A percentile compares a stretch with the other conserved stretches of the same genome.
These are phyloP conservation scores for Sphecodes monilicornis DNA, from an alignment of 2,888 invertebrate genomes.

Conservation along the genomic window DNA sequence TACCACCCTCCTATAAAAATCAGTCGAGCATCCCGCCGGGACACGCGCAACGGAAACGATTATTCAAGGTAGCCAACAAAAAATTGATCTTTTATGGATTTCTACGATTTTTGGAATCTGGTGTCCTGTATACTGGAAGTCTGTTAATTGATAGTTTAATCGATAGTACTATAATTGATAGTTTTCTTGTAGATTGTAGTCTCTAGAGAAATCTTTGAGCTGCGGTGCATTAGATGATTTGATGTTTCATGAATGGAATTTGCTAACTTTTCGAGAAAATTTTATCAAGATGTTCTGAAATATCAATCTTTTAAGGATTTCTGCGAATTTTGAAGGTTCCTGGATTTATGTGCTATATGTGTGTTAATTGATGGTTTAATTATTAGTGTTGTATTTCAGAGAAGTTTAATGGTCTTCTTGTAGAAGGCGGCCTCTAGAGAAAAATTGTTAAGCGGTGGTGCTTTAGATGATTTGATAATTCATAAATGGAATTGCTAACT, in stretches of 20 bases:
- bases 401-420: not conserved
- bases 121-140: too few relatives aligned
- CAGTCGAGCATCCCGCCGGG: slow-evolving; percentile 21
- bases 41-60: slow-evolving; percentile 9
- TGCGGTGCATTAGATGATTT: too few relatives aligned
- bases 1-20: slow-evolving; percentile 6
- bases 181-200: too few relatives aligned
- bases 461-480: not conserved
- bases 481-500: not conserved
- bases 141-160: too few relatives aligned
- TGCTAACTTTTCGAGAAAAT: too few relatives aligned
- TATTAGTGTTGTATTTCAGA: not conserved
- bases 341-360: not conserved
- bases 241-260: too few relatives aligned
- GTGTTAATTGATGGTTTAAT: too few relatives aligned
- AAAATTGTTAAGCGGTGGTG: not conserved
- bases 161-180: too few relatives aligned
- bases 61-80: not conserved
- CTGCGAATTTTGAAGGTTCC: not conserved
- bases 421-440: not conserved
- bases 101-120: not conserved
- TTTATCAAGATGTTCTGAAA: too few relatives aligned
- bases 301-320: not conserved
- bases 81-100: not conserved
- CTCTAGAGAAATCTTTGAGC: too few relatives aligned